Evolutionary conservation across 1,140 invertebrate genomes (phyloP), one percentile per base, ranked within the genome.

Genomic region (Gryon sp.): DNA sequence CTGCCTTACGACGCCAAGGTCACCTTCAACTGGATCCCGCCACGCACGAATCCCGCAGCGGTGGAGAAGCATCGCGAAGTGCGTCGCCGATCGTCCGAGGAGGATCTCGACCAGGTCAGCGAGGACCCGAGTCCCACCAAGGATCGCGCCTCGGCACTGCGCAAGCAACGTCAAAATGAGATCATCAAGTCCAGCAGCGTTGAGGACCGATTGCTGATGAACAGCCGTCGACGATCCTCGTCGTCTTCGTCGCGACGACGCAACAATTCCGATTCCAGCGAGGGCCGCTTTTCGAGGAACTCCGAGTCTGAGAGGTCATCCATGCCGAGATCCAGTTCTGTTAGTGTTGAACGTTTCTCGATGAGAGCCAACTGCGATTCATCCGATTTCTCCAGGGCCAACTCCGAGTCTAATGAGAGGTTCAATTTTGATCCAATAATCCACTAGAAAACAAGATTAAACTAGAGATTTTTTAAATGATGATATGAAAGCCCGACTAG

Each of bases 21-120:
- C 24, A 84, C 83, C 1, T 88, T 87, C 66, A 90, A 90, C 45
- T 92, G 92, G 86, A 90, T 92, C 60, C 91, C 93, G 63, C 92
- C 93, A 38, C 89, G 92, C 20, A 93, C 92, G 76, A 90, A 93
- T 75, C 92, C 92, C 16, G 91, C 90, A 70, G 92, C 92, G 74
- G 90, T 92, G 78, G 93, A 94, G 83, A 91, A 93, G 78, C 93
- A 94, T 86, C 92, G 93, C 80, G 93, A 94, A 87, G 93, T 94
- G 46, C 91, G 92, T 78, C 91, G 93, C 80, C 82, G 88, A n/a
- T 84, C 85, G 0, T 87, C 87, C 30, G 84, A 87, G 12, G 86
- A 87, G 14, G 83, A 65, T 3, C 60, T 83, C 16, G 83, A 85
- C 30, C 60, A 73, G 26, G 45, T 68, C 22, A 70, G 65, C 28